Conservation (phyloP, 2,888 invertebrate genomes). For the Andricus curvator region DNA sequence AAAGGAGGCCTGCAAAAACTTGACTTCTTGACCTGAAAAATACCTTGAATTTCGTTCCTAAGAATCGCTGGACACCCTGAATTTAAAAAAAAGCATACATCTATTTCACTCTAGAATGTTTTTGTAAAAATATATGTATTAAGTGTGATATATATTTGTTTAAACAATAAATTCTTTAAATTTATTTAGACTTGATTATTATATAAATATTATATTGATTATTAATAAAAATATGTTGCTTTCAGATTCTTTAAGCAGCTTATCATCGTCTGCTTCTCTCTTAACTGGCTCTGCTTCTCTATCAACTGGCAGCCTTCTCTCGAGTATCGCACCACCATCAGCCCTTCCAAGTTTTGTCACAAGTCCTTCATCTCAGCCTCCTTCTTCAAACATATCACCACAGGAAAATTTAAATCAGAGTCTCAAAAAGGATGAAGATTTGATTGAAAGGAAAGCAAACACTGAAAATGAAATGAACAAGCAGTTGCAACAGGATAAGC, state of each 20-base stretch:
- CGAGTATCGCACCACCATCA: constrained; percentile 85
- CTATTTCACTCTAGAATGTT: no score
- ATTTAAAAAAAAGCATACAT: no score
- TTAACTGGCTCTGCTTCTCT: constrained; percentile 78
- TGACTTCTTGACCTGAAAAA: no score
- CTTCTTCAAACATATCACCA: background rate
- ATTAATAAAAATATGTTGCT: constrained; percentile 42
- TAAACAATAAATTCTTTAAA: no score
- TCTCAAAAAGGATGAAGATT: background rate
- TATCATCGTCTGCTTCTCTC: constrained; percentile 76
- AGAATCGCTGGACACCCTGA: no score
- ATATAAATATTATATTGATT: background rate
- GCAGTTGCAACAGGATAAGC: constrained; percentile 53
- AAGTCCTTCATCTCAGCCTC: constrained; percentile 71
- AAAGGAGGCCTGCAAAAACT: no score
- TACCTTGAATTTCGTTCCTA: no score
- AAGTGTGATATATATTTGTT: no score
- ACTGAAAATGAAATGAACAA: constrained; percentile 46
- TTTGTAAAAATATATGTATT: no score
- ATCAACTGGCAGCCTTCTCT: constrained; percentile 82
- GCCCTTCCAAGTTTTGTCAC: constrained; percentile 84
- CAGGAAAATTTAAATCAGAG: background rate
- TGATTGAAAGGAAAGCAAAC: constrained; percentile 18
- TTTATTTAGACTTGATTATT: no score
- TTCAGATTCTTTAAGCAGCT: constrained; percentile 76